These are phyloP conservation scores for Sarcophaga carnaria DNA, from an alignment of 2,888 invertebrate species.

Conservation along the genomic window DNA sequence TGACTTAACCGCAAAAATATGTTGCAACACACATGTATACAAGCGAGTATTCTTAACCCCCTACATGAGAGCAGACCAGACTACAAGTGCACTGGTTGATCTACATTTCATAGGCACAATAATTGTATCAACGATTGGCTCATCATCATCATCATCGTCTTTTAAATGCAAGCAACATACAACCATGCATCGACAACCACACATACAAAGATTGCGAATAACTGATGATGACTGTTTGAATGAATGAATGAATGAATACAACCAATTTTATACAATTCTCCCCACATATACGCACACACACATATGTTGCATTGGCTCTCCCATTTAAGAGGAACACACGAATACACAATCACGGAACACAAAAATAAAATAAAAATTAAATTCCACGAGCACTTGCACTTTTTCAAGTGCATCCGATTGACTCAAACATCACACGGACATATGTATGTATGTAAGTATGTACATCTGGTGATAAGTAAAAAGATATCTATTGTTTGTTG, in stretches of 20 bases:
- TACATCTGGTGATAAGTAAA: conserved; percentile 3
- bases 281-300: conserved; percentile 2
- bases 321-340: neutral
- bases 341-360: neutral
- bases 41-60: neutral
- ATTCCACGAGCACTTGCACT: conserved; percentile 2
- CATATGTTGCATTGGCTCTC: too few relatives aligned
- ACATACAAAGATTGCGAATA: conserved; percentile 3
- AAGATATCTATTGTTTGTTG: too few relatives aligned
- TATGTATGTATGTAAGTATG: too few relatives aligned
- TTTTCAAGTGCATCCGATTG: neutral
- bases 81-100: conserved; percentile 15
- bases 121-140: conserved; percentile 58
- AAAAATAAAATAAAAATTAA: neutral
- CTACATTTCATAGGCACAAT: conserved; percentile 43
- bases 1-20: conserved; percentile 28
- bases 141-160: conserved; percentile 23
- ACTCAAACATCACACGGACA: neutral
- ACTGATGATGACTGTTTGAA: neutral
- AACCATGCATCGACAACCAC: neutral
- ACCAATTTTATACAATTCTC: conserved; percentile 40
- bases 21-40: neutral
- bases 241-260: neutral
- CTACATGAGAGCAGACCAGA: neutral
- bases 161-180: conserved; percentile 22